phyloP scores from a whole-genome alignment of 2,888 invertebrate species.

The Polyommatus icarus region DNA sequence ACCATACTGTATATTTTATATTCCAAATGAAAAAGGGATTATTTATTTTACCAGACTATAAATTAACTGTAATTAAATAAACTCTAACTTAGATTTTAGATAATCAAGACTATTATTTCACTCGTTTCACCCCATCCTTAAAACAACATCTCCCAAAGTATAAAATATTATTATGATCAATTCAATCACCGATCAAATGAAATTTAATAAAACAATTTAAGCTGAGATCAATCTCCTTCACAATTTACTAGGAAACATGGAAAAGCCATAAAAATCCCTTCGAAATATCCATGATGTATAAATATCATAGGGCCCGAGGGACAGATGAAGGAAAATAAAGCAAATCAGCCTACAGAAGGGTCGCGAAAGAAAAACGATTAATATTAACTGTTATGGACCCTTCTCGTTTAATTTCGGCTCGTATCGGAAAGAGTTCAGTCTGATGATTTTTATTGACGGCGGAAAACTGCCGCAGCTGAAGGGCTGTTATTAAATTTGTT shows the following conservation, averaged over 20 bases:
- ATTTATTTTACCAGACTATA: too few species aligned
- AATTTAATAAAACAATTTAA: neutral
- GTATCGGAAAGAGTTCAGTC: constrained; percentile 60
- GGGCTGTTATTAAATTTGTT: neutral
- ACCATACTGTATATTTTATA: too few species aligned
- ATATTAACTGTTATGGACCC: constrained; percentile 77
- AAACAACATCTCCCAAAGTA: neutral
- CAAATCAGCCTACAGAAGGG: constrained; percentile 74
- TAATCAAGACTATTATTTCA: neutral
- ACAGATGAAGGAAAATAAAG: constrained; percentile 77
- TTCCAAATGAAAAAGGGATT: too few species aligned
- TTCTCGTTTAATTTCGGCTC: constrained; percentile 47
- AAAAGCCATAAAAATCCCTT: constrained; percentile 17
- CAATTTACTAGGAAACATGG: constrained; percentile 4
- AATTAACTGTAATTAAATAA: neutral
- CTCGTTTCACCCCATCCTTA: neutral
- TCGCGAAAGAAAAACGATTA: constrained; percentile 78
- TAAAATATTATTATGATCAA: neutral
- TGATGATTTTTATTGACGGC: constrained; percentile 26
- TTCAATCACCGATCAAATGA: neutral
- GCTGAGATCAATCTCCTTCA: neutral
- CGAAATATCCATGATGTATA: constrained; percentile 26
- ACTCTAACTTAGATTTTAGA: neutral
- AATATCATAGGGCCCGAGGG: constrained; percentile 61
- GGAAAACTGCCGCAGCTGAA: neutral